Conservation (phyloP, 1,140 invertebrate genomes). For the Ruditapes philippinarum region DNA sequence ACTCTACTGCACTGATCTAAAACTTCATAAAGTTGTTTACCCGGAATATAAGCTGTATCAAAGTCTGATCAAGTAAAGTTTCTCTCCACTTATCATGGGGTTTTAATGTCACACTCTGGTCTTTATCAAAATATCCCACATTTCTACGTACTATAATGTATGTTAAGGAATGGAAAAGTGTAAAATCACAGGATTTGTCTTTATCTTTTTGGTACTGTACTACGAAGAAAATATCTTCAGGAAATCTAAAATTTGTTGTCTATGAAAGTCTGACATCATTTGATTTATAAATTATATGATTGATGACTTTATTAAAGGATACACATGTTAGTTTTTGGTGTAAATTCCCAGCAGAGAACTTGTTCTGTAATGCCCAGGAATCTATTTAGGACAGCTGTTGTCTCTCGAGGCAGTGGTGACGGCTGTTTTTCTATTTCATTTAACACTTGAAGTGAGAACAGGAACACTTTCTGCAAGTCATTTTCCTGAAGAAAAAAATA, state of each 20-base stretch:
- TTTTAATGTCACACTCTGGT: constrained; percentile 80
- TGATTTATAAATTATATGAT: too few relatives aligned
- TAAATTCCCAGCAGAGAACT: constrained; percentile 92
- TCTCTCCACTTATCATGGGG: constrained; percentile 90
- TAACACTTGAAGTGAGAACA: constrained; percentile 89
- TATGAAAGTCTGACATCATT: too few relatives aligned
- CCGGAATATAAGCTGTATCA: constrained; percentile 93
- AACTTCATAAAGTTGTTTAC: too few relatives aligned
- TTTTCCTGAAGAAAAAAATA: constrained; percentile 86
- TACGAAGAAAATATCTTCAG: too few relatives aligned
- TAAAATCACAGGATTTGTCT: too few relatives aligned
- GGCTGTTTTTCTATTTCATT: constrained; percentile 89
- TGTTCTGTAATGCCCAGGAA: constrained; percentile 92
- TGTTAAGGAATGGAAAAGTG: constrained; percentile 63
- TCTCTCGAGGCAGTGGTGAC: constrained; percentile 87
- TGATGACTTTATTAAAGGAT: too few relatives aligned
- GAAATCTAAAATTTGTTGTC: too few relatives aligned
- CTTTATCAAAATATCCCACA: constrained; percentile 81
- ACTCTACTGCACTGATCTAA: too few relatives aligned
- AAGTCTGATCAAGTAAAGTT: constrained; percentile 91
- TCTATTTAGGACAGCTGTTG: constrained; percentile 87
- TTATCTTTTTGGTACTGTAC: too few relatives aligned
- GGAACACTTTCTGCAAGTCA: constrained; percentile 93
- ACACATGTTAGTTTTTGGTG: constrained; percentile 88
- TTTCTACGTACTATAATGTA: constrained; percentile 71